Evolutionary conservation across 2,888 invertebrate genomes (phyloP).

Genomic region (Rhorus exstirpatorius): DNA sequence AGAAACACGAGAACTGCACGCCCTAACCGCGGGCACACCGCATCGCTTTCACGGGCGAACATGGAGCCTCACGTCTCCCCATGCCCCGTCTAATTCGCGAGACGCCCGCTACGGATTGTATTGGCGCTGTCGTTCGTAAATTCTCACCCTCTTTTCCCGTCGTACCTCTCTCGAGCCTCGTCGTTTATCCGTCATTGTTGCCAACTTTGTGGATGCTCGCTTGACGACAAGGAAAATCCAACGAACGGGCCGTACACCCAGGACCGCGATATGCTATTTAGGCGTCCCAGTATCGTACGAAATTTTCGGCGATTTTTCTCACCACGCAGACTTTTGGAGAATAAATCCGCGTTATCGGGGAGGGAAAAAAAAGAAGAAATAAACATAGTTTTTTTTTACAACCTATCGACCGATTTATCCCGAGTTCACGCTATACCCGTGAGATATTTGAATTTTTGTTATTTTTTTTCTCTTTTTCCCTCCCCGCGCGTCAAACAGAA

Average conservation of each 20-base stretch:
- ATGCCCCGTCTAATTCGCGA: slow-evolving; percentile 78
- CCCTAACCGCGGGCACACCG: slow-evolving; percentile 85
- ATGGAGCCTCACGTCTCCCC: slow-evolving; percentile 82
- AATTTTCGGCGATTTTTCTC: no score
- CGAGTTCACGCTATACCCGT: not conserved
- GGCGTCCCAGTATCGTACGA: no score
- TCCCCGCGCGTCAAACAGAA: slow-evolving; percentile 34
- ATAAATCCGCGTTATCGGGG: no score
- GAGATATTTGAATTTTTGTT: slow-evolving; percentile 62
- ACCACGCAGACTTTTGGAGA: no score
- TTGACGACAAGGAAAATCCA: slow-evolving; percentile 74
- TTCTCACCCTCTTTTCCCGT: slow-evolving; percentile 1
- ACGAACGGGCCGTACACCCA: slow-evolving; percentile 61
- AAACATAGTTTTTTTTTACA: slow-evolving; percentile 1
- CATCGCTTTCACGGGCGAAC: slow-evolving; percentile 84
- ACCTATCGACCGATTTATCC: not conserved
- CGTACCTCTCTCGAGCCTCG: not conserved
- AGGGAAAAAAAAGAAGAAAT: no score
- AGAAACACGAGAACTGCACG: slow-evolving; percentile 82
- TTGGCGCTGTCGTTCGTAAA: slow-evolving; percentile 75
- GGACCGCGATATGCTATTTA: not conserved
- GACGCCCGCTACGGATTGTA: slow-evolving; percentile 74
- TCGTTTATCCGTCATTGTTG: slow-evolving; percentile 40
- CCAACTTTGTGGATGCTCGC: slow-evolving; percentile 70
- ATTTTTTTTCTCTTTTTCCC: no score